Conservation (phyloP, 2,888 invertebrate species). For the Lasioglossum villosulum region DNA sequence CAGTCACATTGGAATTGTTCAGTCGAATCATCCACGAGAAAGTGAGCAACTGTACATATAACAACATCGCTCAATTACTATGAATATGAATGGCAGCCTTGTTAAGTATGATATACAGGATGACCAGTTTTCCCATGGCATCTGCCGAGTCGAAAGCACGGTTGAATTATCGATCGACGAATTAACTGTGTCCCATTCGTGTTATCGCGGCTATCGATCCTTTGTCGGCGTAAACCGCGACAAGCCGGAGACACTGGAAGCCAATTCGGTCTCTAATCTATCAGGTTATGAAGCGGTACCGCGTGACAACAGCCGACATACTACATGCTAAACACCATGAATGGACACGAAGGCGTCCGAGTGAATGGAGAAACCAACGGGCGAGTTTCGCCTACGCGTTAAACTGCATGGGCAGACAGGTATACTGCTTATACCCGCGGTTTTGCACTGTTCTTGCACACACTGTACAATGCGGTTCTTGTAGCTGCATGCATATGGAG, state of each 20-base stretch:
- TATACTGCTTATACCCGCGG: conserved; percentile 26
- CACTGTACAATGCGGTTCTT: neutral
- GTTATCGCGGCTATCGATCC: conserved; percentile 33
- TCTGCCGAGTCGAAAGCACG: neutral
- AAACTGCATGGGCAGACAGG: conserved; percentile 56
- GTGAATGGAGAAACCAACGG: conserved; percentile 76
- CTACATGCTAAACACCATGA: conserved; percentile 77
- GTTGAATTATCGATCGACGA: neutral
- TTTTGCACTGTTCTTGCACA: neutral
- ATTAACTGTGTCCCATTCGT: neutral
- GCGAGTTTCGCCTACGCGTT: conserved; percentile 71
- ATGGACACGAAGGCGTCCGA: conserved; percentile 78
- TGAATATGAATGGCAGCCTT: neutral
- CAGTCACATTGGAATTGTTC: no score
- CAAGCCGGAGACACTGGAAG: conserved; percentile 35
- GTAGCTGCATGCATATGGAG: neutral
- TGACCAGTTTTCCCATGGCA: neutral
- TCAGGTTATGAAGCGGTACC: conserved; percentile 54
- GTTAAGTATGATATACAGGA: neutral
- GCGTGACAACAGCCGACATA: conserved; percentile 60
- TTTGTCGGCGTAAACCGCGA: conserved; percentile 25
- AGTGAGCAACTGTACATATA: neutral
- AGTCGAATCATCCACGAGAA: neutral
- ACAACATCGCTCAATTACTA: neutral
- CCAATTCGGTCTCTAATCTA: conserved; percentile 54